Base-by-base conservation (phyloP, 2,113 vertebrate species). In the Dipodomys ordii region DNA sequence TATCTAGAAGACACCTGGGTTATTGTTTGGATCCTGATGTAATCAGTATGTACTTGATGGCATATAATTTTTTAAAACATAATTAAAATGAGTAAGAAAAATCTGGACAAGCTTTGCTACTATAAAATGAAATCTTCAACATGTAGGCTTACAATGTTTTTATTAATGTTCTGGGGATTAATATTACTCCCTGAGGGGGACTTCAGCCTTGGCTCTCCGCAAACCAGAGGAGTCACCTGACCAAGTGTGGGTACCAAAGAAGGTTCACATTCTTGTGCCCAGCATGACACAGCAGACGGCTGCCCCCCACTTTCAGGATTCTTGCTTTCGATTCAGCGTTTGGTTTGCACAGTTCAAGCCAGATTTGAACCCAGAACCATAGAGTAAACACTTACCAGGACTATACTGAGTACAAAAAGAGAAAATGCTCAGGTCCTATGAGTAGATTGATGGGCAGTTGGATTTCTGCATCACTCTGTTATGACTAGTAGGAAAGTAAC, bases 11-110 rank as follows among this genome's bases (percentile, higher is more conserved):
- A 83, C 20, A 79, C 65, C 78, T 62, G 74, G 77, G 87, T 80
- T 92, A 94, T 85, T 94, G 92, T 95, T 95, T 95, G 96, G 80
- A 81, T 91, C 84, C 94, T 90, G 80, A 93, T 72, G 82, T 25
- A 96, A 88, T 96, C 83, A 88, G 81, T 83, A 91, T 78, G 64
- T 64, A n/a, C 65, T 95, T 96, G 69, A 64, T 74, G 91, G 28
- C 84, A 92, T 4, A 12, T 94, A 92, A 95, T 94, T 98, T 93
- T 77, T 88, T 96, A 95, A 65, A 94, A 76, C 62, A 83, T 96
- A 74, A 96, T 96, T 96, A 93, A 96, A 97, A 96, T 92, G 95
- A 64, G 90, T 94, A 96, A 97, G 90, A 92, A 95, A 97, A 96
- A 49, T 87, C 87, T 96, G 93, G 82, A 93, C 92, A 92, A 94